Base-by-base conservation (phyloP, 2,113 vertebrate genomes). In the cattle (Bos taurus) region DNA sequence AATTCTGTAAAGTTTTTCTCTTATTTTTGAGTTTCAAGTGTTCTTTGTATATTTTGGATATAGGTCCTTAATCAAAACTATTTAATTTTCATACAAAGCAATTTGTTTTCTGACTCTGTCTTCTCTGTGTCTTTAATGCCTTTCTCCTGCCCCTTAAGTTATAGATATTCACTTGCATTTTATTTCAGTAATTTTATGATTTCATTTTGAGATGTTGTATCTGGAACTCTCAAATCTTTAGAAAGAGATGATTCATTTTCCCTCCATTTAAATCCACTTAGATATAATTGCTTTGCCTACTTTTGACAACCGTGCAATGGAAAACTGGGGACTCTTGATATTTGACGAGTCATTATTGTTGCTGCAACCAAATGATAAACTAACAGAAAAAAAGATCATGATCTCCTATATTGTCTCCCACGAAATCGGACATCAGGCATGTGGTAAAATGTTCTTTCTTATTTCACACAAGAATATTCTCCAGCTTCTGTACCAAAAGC, bases 351-450 rank as follows among this genome's bases (percentile, higher is more conserved):
- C 89, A 23, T 56, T 88, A 13, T 5, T 99, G 97, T 87, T 99
- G 91, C 97, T 98, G 93, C 26, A 95, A 46, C 98, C 98, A 30
- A 95, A 91, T 10, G 97, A 99, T 16, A 97, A 98, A 95, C 94
- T 97, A 56, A 96, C 93, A n/a, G 81, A 26, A 67, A 97, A 88
- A 89, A 99, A 98, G 90, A 83, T 54, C 21, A 2, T 95, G 59
- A 98, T 99, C 95, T 91, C 97, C 50, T 56, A 82, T 77, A 83
- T 98, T 91, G 46, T 99, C 83, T 98, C 99, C 84, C 99, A 99
- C n/a, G 99, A 99, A 96, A 94, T 99, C 14, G 99, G 97, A 98
- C 99, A 99, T 97, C 99, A 99, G 99, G 99, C 98, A 99, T 21
- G 99, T 99, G 98, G 98, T 98, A 99, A 99, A 99, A 99, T 88